phyloP scores from a whole-genome alignment of 2,113 vertebrate genomes.

The Chaetodon trifascialis region DNA sequence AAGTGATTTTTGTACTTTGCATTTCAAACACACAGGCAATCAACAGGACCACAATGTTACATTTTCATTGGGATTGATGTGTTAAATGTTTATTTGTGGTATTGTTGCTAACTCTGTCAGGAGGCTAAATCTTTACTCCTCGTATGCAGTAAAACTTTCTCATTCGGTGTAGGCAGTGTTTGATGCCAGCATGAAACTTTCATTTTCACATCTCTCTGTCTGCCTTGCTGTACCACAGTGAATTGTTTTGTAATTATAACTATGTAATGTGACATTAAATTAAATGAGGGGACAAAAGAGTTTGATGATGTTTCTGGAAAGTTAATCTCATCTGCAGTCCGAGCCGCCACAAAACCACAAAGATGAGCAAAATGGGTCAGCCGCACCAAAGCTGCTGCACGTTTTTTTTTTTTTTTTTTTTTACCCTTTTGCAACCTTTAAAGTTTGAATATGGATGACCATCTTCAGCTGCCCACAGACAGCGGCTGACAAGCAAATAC shows the following conservation, averaged over 20 bases:
- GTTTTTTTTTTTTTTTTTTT: background rate
- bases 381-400: constrained; percentile 42
- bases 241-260: constrained; percentile 37
- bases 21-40: background rate
- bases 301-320: constrained; percentile 26
- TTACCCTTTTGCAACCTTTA: constrained; percentile 79
- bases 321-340: constrained; percentile 45
- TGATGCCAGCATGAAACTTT: constrained; percentile 22
- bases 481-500: constrained; percentile 50
- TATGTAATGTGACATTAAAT: constrained; percentile 71
- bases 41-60: background rate
- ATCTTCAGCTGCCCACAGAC: constrained; percentile 44
- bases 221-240: constrained; percentile 36
- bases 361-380: constrained; percentile 22
- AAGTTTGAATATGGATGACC: constrained; percentile 52
- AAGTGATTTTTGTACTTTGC: constrained; percentile 29
- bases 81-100: constrained; percentile 7
- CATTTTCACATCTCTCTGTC: constrained; percentile 9
- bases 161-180: constrained; percentile 16
- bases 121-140: background rate
- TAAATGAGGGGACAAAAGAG: constrained; percentile 62
- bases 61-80: constrained; percentile 6
- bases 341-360: background rate
- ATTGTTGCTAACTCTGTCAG: background rate
- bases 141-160: constrained; percentile 5